Conservation (phyloP, 2,113 vertebrate genomes). For the Bufo gargarizans region DNA sequence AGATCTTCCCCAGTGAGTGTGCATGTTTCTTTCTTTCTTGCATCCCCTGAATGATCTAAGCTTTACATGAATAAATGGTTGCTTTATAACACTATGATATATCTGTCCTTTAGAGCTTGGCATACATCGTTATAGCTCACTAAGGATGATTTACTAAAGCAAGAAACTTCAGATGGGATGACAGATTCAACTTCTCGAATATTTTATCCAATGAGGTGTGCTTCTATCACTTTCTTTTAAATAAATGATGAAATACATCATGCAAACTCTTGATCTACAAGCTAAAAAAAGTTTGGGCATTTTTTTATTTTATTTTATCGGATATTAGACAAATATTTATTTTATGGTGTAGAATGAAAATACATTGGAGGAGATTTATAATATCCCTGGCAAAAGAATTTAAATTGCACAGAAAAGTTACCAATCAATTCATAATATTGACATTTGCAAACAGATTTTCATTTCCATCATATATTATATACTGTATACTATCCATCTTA, state of each 20-base stretch:
- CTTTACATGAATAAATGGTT: not conserved
- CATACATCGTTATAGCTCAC: not conserved
- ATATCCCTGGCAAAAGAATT: too few species aligned
- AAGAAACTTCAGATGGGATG: not conserved
- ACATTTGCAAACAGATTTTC: too few species aligned
- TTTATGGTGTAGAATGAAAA: too few species aligned
- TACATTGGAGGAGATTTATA: too few species aligned
- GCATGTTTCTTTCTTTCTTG: not conserved
- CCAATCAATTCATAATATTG: too few species aligned
- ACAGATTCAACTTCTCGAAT: not conserved
- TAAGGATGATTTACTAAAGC: not conserved
- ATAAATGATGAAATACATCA: too few species aligned
- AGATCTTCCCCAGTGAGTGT: not conserved
- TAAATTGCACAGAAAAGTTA: too few species aligned
- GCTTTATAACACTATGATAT: not conserved
- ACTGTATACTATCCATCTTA: too few species aligned
- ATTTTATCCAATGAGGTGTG: not conserved
- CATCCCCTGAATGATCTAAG: not conserved
- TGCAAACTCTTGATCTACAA: not conserved
- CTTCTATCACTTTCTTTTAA: not conserved
- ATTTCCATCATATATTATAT: too few species aligned
- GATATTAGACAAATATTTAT: too few species aligned
- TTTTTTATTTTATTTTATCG: too few species aligned
- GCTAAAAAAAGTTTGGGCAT: not conserved
- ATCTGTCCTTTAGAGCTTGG: not conserved